Evolutionary conservation across 2,113 vertebrate genomes (phyloP), one percentile per base, ranked within the genome.

Genomic region (Andinoacara biseriatus): DNA sequence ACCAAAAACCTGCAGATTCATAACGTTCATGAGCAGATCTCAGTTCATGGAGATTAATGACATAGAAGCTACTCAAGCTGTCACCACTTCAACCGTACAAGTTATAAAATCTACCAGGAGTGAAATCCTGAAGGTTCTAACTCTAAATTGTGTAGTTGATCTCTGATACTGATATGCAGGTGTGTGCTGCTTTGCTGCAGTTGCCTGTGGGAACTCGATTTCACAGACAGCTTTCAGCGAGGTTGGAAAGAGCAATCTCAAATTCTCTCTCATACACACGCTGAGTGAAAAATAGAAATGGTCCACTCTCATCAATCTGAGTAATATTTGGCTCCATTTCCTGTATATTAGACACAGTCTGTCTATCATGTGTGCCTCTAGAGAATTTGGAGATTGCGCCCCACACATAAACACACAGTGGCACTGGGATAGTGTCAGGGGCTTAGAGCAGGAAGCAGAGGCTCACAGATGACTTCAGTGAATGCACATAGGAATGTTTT

Each of bases 381-480:
- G 67, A 84, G 61, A 74, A 29, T 33, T 49, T 49, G 58, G 6
- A 79, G 26, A 58, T 59, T 29, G 52, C 63, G 18, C 14, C 11
- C 11, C 4, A 46, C 60, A 74, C 29, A 74, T 9, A 58, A n/a
- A n/a, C 17, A 43, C 38, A 80, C 18, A 76, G 14, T 24, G 40
- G 33, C 31, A 52, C 13, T n/a, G 10, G 58, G 72, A 84, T 38
- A 31, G 43, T 63, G 78, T 87, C 81, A 67, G 62, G 60, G 78
- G 84, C 86, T 89, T 90, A 91, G 59, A 72, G 80, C 83, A 85
- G 77, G 63, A 90, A 82, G 80, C 84, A 43, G 67, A 78, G 78
- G 57, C 77, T 89, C 81, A 81, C 35, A 59, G 65, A 88, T 58
- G 59, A 91, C 65, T 72, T 77, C 35, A 72, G 26, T 57, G 67